Evolutionary conservation across 2,888 invertebrate species (phyloP), one percentile per base, ranked within the genome.

Genomic region (Panopea generosa): DNA sequence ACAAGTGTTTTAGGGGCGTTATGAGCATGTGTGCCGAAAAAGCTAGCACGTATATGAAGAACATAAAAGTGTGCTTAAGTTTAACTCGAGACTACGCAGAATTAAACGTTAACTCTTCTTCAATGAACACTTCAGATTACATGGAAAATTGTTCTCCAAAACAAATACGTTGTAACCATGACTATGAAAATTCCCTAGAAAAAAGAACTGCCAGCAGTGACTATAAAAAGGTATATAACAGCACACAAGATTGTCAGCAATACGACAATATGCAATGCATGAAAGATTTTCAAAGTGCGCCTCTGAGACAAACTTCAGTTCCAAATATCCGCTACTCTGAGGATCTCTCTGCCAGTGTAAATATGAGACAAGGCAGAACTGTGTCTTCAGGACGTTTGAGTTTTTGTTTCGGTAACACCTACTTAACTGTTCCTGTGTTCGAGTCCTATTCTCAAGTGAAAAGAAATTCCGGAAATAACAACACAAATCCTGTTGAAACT

Each of bases 31-130:
- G 89, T 45, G 82, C 79, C 11, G 87, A 87, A 43, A 86, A 85
- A 53, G 85, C 85, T 3, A 77, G 75, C 14, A 72, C 83, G 0
- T 90, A 90, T 62, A 85, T 88, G 77, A 67, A 85, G n/a, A 84
- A 87, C 55, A 89, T 90, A 47, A 90, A 90, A 68, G 87, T 90
- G 9, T 84, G 86, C 47, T 84, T 84, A 49, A 81, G 78, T 45
- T 80, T 87, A 29, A 53, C 69, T 18, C 45, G 45, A 20, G 62
- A 45, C 7, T 60, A 62, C 22, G 63, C 50, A 9, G 73, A 49
- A 2, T 7, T 53, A 22, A 16, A 53, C 22, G 22, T 14, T n/a
- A 16, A 33, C 16, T 11, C 6, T 33, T 4, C 33, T 7, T 11
- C 6, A 7, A 4, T 11, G 4, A 11, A 33, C 11, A 33, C 11